phyloP scores from a whole-genome alignment of 2,113 vertebrate species.

The Pimephales promelas region DNA sequence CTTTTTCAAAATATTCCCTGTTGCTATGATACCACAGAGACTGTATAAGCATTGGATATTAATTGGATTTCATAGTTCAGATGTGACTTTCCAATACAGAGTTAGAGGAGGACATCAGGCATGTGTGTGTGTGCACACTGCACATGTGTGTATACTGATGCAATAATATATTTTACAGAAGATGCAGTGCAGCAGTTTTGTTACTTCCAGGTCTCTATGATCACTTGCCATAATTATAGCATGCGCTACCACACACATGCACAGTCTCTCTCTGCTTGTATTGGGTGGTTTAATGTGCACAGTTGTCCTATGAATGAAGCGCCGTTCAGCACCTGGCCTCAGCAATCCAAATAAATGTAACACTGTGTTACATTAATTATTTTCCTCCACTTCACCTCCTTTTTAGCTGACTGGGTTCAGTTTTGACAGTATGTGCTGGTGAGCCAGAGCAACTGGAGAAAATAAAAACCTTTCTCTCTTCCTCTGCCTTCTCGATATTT shows the following conservation, averaged over 20 bases:
- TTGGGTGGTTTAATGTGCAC: not conserved
- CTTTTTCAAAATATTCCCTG: conserved; percentile 51
- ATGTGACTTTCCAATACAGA: conserved; percentile 60
- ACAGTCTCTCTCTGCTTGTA: not conserved
- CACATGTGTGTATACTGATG: not conserved
- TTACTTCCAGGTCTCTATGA: conserved; percentile 29
- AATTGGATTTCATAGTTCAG: conserved; percentile 68
- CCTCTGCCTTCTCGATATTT: conserved; percentile 1
- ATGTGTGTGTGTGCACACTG: not conserved
- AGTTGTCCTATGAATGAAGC: conserved; percentile 2
- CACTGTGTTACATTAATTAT: conserved; percentile 35
- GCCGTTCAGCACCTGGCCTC: not conserved
- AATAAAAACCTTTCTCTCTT: conserved; percentile 7
- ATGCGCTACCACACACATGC: conserved; percentile 1
- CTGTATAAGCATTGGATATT: conserved; percentile 74
- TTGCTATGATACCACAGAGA: conserved; percentile 74
- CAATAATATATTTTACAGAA: conserved; percentile 8
- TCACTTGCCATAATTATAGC: conserved; percentile 23
- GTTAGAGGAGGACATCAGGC: conserved; percentile 30
- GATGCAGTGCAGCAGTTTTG: conserved; percentile 20
- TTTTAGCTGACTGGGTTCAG: conserved; percentile 4
- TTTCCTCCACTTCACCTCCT: conserved; percentile 14
- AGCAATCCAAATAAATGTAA: conserved; percentile 38
- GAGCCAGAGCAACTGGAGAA: conserved; percentile 18
- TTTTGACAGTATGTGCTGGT: conserved; percentile 24